phyloP scores from a whole-genome alignment of 2,113 vertebrate species.

The Mellivora capensis region DNA sequence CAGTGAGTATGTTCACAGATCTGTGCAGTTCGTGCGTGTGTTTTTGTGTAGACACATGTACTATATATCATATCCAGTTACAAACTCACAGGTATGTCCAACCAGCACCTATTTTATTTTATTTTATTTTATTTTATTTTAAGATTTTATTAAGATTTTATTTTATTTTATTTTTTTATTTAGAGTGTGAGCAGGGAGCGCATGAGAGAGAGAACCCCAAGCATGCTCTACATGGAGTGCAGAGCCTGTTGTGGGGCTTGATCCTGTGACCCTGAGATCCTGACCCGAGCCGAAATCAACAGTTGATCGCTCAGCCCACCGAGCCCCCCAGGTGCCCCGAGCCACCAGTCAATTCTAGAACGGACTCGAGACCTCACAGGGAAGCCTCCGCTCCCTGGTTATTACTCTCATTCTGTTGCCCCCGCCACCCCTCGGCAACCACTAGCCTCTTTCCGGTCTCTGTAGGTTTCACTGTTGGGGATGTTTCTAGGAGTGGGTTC shows the following conservation, averaged over 20 bases:
- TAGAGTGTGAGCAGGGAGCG: background rate
- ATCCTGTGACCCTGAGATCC: background rate
- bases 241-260: too few relatives aligned
- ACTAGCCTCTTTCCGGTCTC: background rate
- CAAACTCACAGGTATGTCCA: background rate
- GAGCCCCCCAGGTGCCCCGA: background rate
- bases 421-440: accelerated
- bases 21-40: too few relatives aligned
- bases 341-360: background rate
- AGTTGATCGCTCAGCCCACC: accelerated
- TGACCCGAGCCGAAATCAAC: background rate
- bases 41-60: accelerated
- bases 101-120: background rate
- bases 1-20: background rate
- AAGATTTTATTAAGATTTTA: background rate
- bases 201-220: background rate
- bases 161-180: background rate
- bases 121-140: background rate
- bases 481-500: background rate
- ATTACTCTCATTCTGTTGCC: accelerated
- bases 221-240: background rate
- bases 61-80: too few relatives aligned
- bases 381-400: background rate
- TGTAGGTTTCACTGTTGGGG: accelerated
- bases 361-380: background rate